phyloP scores from a whole-genome alignment of 92 coral and sea anemone genomes.

The Nematostella vectensis region DNA sequence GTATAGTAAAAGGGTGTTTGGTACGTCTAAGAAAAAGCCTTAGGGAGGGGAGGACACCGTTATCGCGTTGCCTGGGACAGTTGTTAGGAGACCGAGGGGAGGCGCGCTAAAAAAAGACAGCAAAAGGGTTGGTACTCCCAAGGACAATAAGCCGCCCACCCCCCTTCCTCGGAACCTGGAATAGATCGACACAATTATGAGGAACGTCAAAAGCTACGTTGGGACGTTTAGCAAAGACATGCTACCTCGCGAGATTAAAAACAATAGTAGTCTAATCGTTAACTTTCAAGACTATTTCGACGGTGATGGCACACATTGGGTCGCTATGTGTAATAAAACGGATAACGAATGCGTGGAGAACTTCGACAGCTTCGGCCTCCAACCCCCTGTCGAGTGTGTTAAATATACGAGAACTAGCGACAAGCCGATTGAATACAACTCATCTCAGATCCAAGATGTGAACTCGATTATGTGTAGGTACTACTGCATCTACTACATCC shows the following conservation, averaged over 20 bases:
- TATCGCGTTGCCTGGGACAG: too few relatives aligned
- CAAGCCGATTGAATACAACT: background rate
- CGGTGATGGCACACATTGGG: conserved; percentile 6
- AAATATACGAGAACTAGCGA: background rate
- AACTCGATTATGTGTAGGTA: background rate
- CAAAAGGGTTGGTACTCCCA: conserved; percentile 7
- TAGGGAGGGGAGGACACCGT: background rate
- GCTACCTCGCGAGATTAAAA: background rate
- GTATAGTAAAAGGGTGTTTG: conserved; percentile 1
- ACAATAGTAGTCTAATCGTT: background rate
- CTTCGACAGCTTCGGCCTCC: background rate
- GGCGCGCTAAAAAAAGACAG: conserved; percentile 8
- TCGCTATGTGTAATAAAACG: background rate
- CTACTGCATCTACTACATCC: background rate
- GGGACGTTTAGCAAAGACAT: background rate
- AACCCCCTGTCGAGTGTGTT: background rate
- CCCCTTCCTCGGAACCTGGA: background rate
- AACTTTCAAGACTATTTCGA: background rate
- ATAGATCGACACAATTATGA: background rate
- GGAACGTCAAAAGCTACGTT: background rate
- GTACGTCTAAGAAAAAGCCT: background rate
- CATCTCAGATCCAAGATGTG: background rate
- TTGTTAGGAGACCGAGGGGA: too few relatives aligned
- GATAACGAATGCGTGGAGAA: background rate
- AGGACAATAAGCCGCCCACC: conserved; percentile 10